Conservation (phyloP, 2,797 vertebrate species). For the Tapirus indicus region DNA sequence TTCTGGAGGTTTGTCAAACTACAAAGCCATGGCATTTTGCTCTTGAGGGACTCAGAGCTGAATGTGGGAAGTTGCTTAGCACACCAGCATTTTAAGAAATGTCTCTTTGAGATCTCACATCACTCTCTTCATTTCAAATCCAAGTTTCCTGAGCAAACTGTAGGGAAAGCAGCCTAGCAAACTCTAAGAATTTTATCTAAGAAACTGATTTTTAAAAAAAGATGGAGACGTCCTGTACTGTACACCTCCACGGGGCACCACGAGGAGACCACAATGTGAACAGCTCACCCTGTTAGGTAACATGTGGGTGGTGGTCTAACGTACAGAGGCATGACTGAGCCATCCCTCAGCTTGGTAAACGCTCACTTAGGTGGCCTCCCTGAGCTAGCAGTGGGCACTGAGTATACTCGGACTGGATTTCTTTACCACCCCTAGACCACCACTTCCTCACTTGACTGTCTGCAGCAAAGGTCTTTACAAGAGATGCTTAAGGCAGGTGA, state of each 20-base stretch:
- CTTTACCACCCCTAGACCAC: background rate
- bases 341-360: no score
- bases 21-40: background rate
- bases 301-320: rapidly evolving
- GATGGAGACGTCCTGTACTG: background rate
- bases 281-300: background rate
- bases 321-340: background rate
- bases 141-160: background rate
- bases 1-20: background rate
- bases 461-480: background rate
- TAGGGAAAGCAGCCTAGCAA: background rate
- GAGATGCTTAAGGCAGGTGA: background rate
- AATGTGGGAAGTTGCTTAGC: background rate
- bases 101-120: background rate
- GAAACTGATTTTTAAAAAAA: background rate
- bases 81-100: background rate
- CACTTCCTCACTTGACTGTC: background rate
- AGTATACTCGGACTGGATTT: background rate
- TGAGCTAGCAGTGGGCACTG: background rate
- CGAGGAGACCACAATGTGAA: background rate
- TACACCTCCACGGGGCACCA: background rate
- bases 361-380: background rate
- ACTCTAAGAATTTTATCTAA: background rate
- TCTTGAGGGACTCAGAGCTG: background rate
- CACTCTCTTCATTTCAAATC: background rate